phyloP scores from a whole-genome alignment of 2,888 invertebrate species.

The Eristalinus sepulchralis region DNA sequence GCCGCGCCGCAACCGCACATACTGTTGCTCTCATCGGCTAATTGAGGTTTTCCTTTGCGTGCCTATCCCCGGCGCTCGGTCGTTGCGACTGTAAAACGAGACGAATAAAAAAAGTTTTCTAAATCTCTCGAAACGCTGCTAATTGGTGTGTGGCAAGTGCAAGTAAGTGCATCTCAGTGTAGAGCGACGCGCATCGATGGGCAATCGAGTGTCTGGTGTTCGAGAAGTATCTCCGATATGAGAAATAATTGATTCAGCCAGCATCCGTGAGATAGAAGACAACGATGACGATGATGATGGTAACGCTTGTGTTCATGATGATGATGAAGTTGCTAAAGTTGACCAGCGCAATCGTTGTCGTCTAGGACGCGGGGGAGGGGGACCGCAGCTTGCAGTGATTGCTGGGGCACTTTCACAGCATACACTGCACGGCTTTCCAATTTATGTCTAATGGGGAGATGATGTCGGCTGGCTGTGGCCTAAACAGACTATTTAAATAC shows the following conservation, averaged over 20 bases:
- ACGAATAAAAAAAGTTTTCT: slow-evolving; percentile 29
- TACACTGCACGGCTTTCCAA: slow-evolving; percentile 51
- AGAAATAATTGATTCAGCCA: slow-evolving; percentile 22
- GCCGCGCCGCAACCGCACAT: slow-evolving; percentile 9
- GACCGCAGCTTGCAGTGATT: background rate
- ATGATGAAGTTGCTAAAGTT: slow-evolving; percentile 9
- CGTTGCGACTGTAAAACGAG: slow-evolving; percentile 27
- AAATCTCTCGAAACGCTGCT: slow-evolving; percentile 51
- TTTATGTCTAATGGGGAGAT: slow-evolving; percentile 23
- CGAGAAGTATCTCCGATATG: slow-evolving; percentile 21
- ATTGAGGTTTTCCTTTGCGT: slow-evolving; percentile 63
- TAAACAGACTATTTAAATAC: background rate
- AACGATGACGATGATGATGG: background rate
- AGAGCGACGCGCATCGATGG: slow-evolving; percentile 30
- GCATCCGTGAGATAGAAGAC: slow-evolving; percentile 47
- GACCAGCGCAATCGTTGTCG: slow-evolving; percentile 23
- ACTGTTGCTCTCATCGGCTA: slow-evolving; percentile 41
- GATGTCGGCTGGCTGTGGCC: background rate
- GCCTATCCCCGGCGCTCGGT: slow-evolving; percentile 18
- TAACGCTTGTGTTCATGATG: background rate
- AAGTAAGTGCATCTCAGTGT: slow-evolving; percentile 44
- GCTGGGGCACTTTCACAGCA: slow-evolving; percentile 41
- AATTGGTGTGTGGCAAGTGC: slow-evolving; percentile 62
- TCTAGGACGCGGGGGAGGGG: background rate
- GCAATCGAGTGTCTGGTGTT: slow-evolving; percentile 33